Conservation (phyloP, 2,113 vertebrate species). For the Garra rufa region DNA sequence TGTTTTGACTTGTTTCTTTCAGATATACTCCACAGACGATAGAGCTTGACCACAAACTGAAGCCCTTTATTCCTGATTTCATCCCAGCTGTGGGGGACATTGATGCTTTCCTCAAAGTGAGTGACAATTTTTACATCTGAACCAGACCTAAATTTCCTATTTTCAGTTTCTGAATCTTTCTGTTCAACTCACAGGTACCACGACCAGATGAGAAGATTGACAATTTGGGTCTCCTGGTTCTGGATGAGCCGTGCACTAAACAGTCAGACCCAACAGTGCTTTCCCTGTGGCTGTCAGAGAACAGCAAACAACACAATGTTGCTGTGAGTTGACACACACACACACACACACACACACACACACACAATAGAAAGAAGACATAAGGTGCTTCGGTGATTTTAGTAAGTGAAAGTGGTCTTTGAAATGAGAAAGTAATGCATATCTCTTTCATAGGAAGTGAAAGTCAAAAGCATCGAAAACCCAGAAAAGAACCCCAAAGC, state of each 20-base stretch:
- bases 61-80: slow-evolving; percentile 96
- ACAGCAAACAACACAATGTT: slow-evolving; percentile 88
- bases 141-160: not conserved
- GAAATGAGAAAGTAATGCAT: not conserved
- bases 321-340: slow-evolving; percentile 70
- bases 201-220: slow-evolving; percentile 85
- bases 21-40: slow-evolving; percentile 88
- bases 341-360: not conserved
- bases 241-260: slow-evolving; percentile 93
- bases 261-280: slow-evolving; percentile 95
- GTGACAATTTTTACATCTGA: not conserved
- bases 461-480: slow-evolving; percentile 87
- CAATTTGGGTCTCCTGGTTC: slow-evolving; percentile 85
- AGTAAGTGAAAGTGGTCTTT: too few relatives aligned
- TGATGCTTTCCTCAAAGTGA: slow-evolving; percentile 95
- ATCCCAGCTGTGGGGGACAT: slow-evolving; percentile 98
- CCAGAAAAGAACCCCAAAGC: slow-evolving; percentile 85
- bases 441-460: slow-evolving; percentile 76
- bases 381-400: not conserved
- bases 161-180: not conserved
- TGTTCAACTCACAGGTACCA: slow-evolving; percentile 76
- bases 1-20: slow-evolving; percentile 6
- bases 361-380: slow-evolving; percentile 3
- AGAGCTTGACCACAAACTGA: slow-evolving; percentile 90
- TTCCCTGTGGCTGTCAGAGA: slow-evolving; percentile 91